These are phyloP conservation scores for Epizoanthus ramosus DNA, from an alignment of 92 coral and sea anemone species.

Conservation along the genomic window DNA sequence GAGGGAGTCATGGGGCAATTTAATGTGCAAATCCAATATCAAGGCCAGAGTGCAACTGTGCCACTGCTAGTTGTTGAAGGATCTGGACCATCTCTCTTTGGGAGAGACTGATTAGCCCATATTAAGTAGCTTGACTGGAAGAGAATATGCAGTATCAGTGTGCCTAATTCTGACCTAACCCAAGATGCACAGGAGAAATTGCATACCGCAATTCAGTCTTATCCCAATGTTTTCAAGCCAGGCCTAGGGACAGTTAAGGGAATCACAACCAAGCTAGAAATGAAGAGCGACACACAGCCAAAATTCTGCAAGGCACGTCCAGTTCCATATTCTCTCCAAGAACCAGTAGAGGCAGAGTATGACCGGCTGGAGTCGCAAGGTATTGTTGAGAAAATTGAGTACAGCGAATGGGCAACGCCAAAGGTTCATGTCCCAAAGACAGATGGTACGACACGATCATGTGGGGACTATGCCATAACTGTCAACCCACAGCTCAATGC, in stretches of 20 bases:
- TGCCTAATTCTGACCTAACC: constrained; percentile 31
- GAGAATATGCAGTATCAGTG: constrained; percentile 25
- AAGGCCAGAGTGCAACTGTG: constrained; percentile 21
- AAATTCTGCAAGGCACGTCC: constrained; percentile 49
- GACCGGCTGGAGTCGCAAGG: constrained; percentile 38
- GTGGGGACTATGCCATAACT: constrained; percentile 46
- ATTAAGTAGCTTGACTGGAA: constrained; percentile 31
- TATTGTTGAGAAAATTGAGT: constrained; percentile 40
- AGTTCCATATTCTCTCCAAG: constrained; percentile 45
- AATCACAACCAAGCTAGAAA: constrained; percentile 43
- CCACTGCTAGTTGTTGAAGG: constrained; percentile 28
- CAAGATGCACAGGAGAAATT: neutral
- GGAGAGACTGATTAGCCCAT: constrained; percentile 41
- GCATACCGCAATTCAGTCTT: constrained; percentile 25
- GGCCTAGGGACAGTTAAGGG: constrained; percentile 47
- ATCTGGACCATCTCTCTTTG: constrained; percentile 45
- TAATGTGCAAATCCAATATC: neutral
- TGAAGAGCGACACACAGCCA: constrained; percentile 39
- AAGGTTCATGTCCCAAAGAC: constrained; percentile 54
- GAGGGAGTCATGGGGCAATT: constrained; percentile 43
- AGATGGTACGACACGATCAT: constrained; percentile 46
- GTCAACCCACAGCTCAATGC: constrained; percentile 57
- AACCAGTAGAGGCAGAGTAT: constrained; percentile 40
- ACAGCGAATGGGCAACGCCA: constrained; percentile 52
- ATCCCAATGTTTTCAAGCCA: constrained; percentile 31